Percentiles rank a stretch among this genome's conserved stretches.
Evolutionary conservation across 2,888 invertebrate genomes (phyloP).

Genomic region (Eupsilia transversa): DNA sequence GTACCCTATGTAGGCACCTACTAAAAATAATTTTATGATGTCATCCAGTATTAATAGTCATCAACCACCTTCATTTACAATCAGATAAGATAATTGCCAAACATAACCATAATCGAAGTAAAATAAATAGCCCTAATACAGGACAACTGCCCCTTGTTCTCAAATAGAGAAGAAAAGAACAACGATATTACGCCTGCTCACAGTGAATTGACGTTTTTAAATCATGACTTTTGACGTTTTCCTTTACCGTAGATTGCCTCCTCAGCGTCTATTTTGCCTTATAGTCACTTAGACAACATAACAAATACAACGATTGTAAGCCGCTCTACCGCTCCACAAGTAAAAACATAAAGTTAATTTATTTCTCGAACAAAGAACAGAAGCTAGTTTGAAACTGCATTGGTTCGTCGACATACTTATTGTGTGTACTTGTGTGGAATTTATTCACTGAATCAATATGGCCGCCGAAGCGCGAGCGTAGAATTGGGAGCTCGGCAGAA

Average conservation of each 20-base stretch:
- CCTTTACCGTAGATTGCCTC: too few relatives aligned
- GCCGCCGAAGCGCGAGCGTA: slow-evolving; percentile 15
- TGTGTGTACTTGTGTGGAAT: slow-evolving; percentile 54
- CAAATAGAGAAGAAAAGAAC: background rate
- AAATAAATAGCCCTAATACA: background rate
- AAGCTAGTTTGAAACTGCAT: slow-evolving; percentile 43
- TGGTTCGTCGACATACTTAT: slow-evolving; percentile 55
- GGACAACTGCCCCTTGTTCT: background rate
- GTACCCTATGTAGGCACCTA: background rate
- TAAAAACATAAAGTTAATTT: slow-evolving; percentile 55
- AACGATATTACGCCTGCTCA: background rate
- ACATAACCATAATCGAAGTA: background rate
- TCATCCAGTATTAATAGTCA: background rate
- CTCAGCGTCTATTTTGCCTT: background rate
- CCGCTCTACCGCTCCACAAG: slow-evolving; percentile 18
- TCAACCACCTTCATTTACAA: background rate
- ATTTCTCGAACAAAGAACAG: slow-evolving; percentile 46
- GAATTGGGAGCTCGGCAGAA: slow-evolving; percentile 53
- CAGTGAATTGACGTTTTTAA: background rate
- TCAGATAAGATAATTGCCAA: background rate
- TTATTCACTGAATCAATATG: slow-evolving; percentile 64
- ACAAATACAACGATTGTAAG: background rate
- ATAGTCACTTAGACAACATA: background rate
- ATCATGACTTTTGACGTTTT: too few relatives aligned
- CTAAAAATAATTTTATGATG: too few relatives aligned